These are phyloP conservation scores for Pontoporia blainvillei DNA, from an alignment of 2,113 vertebrate species.

Conservation along the genomic window DNA sequence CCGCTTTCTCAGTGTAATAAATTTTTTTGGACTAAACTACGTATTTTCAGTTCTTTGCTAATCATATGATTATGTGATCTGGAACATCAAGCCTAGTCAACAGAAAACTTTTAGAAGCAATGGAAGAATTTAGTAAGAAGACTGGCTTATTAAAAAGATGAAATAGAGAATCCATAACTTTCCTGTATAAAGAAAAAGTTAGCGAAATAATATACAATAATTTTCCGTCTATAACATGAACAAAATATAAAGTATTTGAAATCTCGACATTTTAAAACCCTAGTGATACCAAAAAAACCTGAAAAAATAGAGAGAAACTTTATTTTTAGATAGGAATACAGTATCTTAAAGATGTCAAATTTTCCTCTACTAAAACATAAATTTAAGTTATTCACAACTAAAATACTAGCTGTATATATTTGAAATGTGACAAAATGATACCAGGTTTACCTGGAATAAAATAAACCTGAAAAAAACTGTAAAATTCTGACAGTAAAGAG, in stretches of 20 bases:
- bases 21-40: neutral
- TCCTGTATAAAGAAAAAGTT: neutral
- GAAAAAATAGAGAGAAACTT: neutral
- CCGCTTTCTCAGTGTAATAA: neutral
- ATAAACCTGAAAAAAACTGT: neutral
- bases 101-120: neutral
- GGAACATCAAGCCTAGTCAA: neutral
- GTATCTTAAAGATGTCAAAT: neutral
- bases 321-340: neutral
- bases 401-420: neutral
- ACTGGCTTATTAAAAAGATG: neutral
- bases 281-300: neutral
- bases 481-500: neutral
- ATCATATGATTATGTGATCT: neutral
- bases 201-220: neutral
- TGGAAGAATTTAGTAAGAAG: neutral
- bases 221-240: neutral
- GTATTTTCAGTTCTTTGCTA: neutral
- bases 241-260: neutral
- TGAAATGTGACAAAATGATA: neutral
- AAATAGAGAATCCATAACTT: neutral
- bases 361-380: neutral
- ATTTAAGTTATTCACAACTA: neutral
- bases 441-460: neutral
- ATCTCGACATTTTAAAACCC: neutral